These are phyloP conservation scores for Tenthredo scrophulariae DNA, from an alignment of 2,888 invertebrate genomes.

Conservation along the genomic window DNA sequence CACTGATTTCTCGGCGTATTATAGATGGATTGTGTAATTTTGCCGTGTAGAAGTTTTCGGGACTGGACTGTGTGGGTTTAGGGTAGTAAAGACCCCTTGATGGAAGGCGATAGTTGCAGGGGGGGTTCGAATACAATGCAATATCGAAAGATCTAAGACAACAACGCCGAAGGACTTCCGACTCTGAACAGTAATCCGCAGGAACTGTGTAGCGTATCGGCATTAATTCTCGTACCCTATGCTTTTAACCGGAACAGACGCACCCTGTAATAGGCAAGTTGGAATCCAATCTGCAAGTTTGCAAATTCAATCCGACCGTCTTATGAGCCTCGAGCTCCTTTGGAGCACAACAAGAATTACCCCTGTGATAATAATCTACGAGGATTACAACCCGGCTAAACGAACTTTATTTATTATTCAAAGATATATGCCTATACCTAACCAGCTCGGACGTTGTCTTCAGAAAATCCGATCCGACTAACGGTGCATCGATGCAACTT, in stretches of 20 bases:
- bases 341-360: conserved; percentile 48
- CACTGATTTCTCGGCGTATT: background rate
- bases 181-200: conserved; percentile 69
- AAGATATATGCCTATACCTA: background rate
- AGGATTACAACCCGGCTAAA: conserved; percentile 26
- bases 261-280: conserved; percentile 79
- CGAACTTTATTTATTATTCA: conserved; percentile 31
- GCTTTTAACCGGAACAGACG: conserved; percentile 79
- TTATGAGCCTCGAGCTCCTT: conserved; percentile 63
- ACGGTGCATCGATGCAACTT: background rate
- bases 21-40: background rate
- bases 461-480: background rate
- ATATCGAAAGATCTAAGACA: conserved; percentile 51
- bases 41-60: background rate
- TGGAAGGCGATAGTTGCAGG: conserved; percentile 36
- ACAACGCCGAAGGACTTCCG: conserved; percentile 45
- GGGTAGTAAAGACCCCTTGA: background rate
- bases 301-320: conserved; percentile 78
- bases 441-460: background rate
- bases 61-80: background rate
- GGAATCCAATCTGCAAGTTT: conserved; percentile 79
- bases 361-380: conserved; percentile 45
- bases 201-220: conserved; percentile 76
- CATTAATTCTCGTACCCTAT: conserved; percentile 77
- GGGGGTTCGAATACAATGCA: conserved; percentile 35